Evolutionary conservation across 2,888 invertebrate species (phyloP).

Genomic region (Electrophaes corylata): DNA sequence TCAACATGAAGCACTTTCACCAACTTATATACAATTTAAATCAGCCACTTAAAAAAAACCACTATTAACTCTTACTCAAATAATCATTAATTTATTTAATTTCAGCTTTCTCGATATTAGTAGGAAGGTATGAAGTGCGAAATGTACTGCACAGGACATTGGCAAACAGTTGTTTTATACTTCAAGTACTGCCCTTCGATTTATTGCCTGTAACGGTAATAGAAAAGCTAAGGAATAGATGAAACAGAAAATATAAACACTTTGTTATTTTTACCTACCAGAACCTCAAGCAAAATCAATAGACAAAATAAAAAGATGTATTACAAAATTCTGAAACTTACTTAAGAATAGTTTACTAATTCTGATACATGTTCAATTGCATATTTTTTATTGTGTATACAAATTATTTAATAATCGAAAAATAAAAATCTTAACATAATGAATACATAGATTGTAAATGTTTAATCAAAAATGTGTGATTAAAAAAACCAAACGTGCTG

Average conservation of each 20-base stretch:
- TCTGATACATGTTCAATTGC: no score
- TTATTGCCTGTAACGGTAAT: not conserved
- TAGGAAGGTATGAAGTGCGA: constrained; percentile 25
- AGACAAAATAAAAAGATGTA: no score
- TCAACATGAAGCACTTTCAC: not conserved
- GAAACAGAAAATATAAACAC: not conserved
- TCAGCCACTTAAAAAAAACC: not conserved
- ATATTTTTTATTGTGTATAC: no score
- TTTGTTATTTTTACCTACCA: no score
- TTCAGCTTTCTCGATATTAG: constrained; percentile 12
- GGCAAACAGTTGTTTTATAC: constrained; percentile 40
- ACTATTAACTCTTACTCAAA: constrained; percentile 26
- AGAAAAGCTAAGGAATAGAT: constrained; percentile 7
- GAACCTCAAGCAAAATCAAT: no score
- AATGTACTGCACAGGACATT: constrained; percentile 44
- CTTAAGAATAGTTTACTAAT: no score
- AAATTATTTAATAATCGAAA: no score
- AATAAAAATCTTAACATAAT: no score
- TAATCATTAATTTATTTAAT: constrained; percentile 21
- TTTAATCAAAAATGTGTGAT: no score
- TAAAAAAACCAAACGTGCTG: no score
- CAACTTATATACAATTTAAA: not conserved
- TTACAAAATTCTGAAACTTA: no score
- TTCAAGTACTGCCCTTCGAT: constrained; percentile 16
- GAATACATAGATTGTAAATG: no score